Evolutionary conservation across 1,140 invertebrate genomes (phyloP).

Genomic region (Pygmarrhopalites habei): DNA sequence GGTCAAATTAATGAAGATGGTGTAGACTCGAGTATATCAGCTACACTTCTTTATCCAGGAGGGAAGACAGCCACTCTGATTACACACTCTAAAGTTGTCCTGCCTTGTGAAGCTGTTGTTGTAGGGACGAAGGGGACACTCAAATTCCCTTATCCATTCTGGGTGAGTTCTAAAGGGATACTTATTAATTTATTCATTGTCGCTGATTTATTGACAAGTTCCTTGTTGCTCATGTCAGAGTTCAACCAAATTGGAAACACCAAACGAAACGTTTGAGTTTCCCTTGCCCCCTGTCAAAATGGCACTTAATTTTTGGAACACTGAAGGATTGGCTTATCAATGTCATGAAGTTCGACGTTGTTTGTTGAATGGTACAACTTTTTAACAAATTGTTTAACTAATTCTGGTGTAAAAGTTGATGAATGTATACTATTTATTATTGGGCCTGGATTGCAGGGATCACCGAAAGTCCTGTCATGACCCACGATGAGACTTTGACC

Average conservation of each 20-base stretch:
- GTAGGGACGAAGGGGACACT: slow-evolving; percentile 61
- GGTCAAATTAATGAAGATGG: slow-evolving; percentile 58
- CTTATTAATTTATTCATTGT: slow-evolving; percentile 5
- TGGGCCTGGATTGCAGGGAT: slow-evolving; percentile 48
- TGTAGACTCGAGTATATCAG: slow-evolving; percentile 57
- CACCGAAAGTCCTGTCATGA: slow-evolving; percentile 53
- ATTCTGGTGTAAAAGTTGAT: not conserved
- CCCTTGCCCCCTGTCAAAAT: slow-evolving; percentile 48
- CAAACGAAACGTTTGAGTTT: slow-evolving; percentile 46
- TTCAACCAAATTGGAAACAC: slow-evolving; percentile 43
- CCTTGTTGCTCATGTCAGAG: slow-evolving; percentile 51
- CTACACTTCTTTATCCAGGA: slow-evolving; percentile 56
- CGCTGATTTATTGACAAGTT: slow-evolving; percentile 47
- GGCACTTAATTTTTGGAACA: slow-evolving; percentile 58
- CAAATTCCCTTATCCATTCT: slow-evolving; percentile 35
- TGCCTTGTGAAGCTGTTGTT: slow-evolving; percentile 59
- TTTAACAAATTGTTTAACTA: not conserved
- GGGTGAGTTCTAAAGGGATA: slow-evolving; percentile 49
- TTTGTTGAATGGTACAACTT: slow-evolving; percentile 51
- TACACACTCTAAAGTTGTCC: slow-evolving; percentile 47
- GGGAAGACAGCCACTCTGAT: slow-evolving; percentile 57
- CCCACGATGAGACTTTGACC: slow-evolving; percentile 53
- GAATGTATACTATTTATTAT: not conserved
- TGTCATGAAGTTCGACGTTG: slow-evolving; percentile 62
- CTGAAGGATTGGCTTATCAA: slow-evolving; percentile 62